Evolutionary conservation across 2,888 invertebrate species (phyloP), one percentile per base, ranked within the genome.

Genomic region (Lithophane ornitopus): DNA sequence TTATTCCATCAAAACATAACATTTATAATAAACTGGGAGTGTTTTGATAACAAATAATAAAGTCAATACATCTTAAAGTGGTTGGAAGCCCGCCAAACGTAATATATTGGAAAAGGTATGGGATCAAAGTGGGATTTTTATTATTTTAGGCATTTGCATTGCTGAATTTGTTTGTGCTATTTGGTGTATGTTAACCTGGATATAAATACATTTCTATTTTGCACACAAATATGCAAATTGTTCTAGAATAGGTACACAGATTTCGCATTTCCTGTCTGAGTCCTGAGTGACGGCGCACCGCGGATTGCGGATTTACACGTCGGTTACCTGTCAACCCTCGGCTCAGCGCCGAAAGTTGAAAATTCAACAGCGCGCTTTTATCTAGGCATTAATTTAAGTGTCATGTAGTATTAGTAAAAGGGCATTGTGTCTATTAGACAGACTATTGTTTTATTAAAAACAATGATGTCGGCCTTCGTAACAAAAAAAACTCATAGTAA

Each of bases 101-200:
- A 70, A 88, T 87, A 85, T 81, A 80, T 86, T 65, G 66, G 77
- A 75, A 72, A 83, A 88, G 83, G 80, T 87, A 65, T 16, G 9
- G 72, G 76, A 88, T 85, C 89, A 85, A 81, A 85, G 88, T 79
- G 74, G 73, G 52, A 75, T 82, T 88, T 87, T 87, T 84, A 82
- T 86, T 87, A 80, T 87, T 87, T 85, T 75, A 87, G 77, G 74
- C 62, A 87, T 83, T 85, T 76, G 83, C 85, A 88, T 80, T 72
- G 70, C 70, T 70, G 79, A 81, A 74, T 78, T 70, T 87, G 80
- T 88, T 85, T 85, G 76, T 85, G 69, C 80, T 62, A 81, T 82
- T 81, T 87, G 88, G 79, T 78, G 34, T 68, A 66, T 87, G 74
- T 86, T 78, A 82, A 26, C 54, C 70, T 26, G 34, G 39, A 54